Base-by-base conservation (phyloP, 2,888 invertebrate species). In the Thymelicus sylvestris region DNA sequence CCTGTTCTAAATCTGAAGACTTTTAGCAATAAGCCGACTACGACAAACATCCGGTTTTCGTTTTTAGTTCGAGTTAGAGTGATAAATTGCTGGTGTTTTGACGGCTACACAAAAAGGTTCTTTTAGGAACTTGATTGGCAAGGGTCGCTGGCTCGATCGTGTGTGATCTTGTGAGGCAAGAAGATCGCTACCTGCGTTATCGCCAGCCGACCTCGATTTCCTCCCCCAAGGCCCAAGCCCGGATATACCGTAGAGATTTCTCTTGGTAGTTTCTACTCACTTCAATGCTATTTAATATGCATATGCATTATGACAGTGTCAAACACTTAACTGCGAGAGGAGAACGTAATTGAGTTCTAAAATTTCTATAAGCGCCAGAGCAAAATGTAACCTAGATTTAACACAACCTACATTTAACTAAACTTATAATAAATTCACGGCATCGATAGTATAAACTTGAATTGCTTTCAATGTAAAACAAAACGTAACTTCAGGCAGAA, bases 31-130 rank as follows among this genome's bases (percentile, higher is more conserved):
- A 85, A 84, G 81, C 80, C 87, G 91, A 90, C 89, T 88, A 84
- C 85, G 80, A 85, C 84, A 90, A 90, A 92, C 91, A 92, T 93
- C 92, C 92, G 92, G 91, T 87, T 91, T 87, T 86, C 80, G 77
- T 79, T 78, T 79, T 78, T 81, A 80, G 82, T 57, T 57, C 5
- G 38, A 7, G 79, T 80, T 39, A 52, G 2, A 41, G 38, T 19
- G 55, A 15, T 50, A 55, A 66, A 66, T 60, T 41, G 39, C 57
- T 7, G 65, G 55, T 64, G 52, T 50, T 64, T 69, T 69, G 69
- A 69, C 57, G 63, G 59, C 38, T 57, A 73, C 73, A 71, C 76
- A 73, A 72, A 44, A 62, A 63, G 41, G n/a, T 62, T 24, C 47
- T 44, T 48, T 57, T 8, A 15, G 66, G 72, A 67, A 74, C 66